These are phyloP conservation scores for Zaprionus lachaisei DNA, from an alignment of 1,140 invertebrate species.

Conservation along the genomic window DNA sequence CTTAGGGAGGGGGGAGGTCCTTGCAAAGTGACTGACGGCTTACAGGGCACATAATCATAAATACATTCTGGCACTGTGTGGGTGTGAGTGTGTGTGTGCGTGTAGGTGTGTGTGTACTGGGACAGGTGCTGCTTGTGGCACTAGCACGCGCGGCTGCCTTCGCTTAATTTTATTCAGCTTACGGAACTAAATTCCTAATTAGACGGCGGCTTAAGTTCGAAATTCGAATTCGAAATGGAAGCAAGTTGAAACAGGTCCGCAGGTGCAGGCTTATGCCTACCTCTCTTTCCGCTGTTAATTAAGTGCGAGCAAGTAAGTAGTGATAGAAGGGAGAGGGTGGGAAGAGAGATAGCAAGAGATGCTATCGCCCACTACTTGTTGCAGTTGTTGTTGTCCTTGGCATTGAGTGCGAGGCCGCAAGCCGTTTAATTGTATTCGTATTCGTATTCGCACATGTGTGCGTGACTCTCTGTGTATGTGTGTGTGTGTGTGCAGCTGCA, in stretches of 20 bases:
- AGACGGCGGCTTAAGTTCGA: neutral
- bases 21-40: constrained; percentile 1
- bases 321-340: neutral
- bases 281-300: neutral
- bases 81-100: neutral
- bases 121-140: neutral
- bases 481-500: constrained; percentile 9
- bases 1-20: neutral
- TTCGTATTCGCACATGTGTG: too few relatives aligned
- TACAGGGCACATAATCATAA: constrained; percentile 7
- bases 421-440: constrained; percentile 3
- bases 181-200: constrained; percentile 1
- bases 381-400: constrained; percentile 35
- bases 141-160: neutral
- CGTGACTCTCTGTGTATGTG: constrained; percentile 1
- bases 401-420: constrained; percentile 29
- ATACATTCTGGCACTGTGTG: neutral
- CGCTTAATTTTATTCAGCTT: neutral
- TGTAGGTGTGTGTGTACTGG: constrained; percentile 9
- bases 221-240: neutral
- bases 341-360: neutral
- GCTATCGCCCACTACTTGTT: constrained; percentile 25
- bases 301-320: neutral
- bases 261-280: too few relatives aligned
- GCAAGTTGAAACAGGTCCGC: neutral